Evolutionary conservation across 2,113 vertebrate species (phyloP).

Genomic region (Brachyhypopomus gauderio): DNA sequence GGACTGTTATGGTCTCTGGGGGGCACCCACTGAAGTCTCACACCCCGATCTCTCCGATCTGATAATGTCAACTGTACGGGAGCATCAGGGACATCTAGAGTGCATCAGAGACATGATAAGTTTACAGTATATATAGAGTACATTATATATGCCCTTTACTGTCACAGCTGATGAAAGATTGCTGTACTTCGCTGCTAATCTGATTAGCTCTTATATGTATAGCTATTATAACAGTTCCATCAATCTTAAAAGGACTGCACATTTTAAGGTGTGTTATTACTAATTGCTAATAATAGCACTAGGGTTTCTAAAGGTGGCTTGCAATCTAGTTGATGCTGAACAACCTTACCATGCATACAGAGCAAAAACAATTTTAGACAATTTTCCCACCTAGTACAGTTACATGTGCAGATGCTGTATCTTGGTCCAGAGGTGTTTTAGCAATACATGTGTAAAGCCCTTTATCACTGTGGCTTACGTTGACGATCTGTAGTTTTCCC

Average conservation of each 20-base stretch:
- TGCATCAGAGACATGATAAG: neutral
- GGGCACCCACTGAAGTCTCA: conserved; percentile 82
- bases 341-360: conserved; percentile 9
- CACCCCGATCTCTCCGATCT: conserved; percentile 75
- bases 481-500: conserved; percentile 80
- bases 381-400: conserved; percentile 82
- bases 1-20: conserved; percentile 85
- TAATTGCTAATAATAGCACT: neutral
- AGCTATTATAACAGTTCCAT: too few relatives aligned
- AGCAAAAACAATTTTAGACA: neutral
- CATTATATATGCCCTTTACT: too few relatives aligned
- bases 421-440: conserved; percentile 80
- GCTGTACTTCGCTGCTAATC: too few relatives aligned
- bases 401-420: conserved; percentile 71
- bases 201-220: too few relatives aligned
- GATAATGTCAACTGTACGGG: conserved; percentile 78
- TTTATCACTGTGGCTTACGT: conserved; percentile 79
- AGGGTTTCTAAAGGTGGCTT: neutral
- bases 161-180: too few relatives aligned
- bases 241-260: too few relatives aligned
- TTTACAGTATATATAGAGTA: too few relatives aligned
- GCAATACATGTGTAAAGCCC: conserved; percentile 84
- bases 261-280: too few relatives aligned
- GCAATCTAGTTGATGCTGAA: neutral
- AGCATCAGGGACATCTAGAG: conserved; percentile 85